A percentile compares a stretch with the other conserved stretches of the same genome.
phyloP scores from a whole-genome alignment of 1,140 invertebrate genomes.

The Drosophila cardini region DNA sequence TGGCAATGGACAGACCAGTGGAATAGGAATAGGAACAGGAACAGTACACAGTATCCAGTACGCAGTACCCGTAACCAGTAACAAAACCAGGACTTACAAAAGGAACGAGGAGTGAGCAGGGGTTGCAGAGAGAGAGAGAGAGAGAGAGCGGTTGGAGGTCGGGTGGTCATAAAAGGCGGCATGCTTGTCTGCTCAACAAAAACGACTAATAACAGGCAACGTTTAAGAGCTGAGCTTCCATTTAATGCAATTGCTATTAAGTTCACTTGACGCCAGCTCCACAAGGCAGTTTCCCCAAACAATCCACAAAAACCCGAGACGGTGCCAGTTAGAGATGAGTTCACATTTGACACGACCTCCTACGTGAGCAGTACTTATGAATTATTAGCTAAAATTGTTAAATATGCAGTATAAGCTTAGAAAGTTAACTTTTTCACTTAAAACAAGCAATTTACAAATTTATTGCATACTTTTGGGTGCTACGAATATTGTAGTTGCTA shows the following conservation, averaged over 20 bases:
- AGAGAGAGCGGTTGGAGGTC: background rate
- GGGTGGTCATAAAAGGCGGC: constrained; percentile 30
- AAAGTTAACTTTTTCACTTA: too few species aligned
- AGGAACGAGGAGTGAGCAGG: too few species aligned
- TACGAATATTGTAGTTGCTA: too few species aligned
- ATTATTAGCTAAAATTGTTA: too few species aligned
- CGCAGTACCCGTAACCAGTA: background rate
- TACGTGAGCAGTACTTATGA: too few species aligned
- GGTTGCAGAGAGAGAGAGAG: too few species aligned
- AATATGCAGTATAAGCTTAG: too few species aligned
- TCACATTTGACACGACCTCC: too few species aligned
- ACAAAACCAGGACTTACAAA: background rate
- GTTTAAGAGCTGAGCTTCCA: constrained; percentile 55
- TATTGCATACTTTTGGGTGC: too few species aligned
- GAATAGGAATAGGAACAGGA: background rate
- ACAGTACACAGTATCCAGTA: too few species aligned
- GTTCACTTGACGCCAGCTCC: constrained; percentile 69
- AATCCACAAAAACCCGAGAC: background rate
- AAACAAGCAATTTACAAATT: too few species aligned
- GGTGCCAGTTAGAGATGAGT: constrained; percentile 1
- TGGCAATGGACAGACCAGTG: constrained; percentile 18
- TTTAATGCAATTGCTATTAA: constrained; percentile 73
- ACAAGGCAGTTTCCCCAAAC: background rate
- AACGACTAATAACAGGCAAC: constrained; percentile 62
- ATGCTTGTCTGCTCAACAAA: constrained; percentile 33